A percentile compares a stretch with the other conserved stretches of the same genome.
Evolutionary conservation across 2,888 invertebrate genomes (phyloP).

Genomic region (Rhingia campestris): DNA sequence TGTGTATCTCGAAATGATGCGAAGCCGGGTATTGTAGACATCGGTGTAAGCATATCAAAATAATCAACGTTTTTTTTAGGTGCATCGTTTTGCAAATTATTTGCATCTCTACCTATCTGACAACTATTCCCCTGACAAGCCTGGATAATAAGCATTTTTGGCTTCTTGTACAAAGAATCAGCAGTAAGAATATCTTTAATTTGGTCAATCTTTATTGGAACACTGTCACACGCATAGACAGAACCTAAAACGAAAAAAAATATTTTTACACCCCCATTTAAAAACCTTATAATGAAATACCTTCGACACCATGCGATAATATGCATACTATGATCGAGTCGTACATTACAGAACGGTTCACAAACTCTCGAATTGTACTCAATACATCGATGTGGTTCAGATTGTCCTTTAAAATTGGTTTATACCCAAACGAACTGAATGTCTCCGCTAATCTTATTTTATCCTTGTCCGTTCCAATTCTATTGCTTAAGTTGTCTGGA

Average conservation of each 20-base stretch:
- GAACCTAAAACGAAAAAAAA: conserved; percentile 78
- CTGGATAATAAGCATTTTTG: conserved; percentile 85
- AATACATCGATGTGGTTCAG: conserved; percentile 78
- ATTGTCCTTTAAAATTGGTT: conserved; percentile 76
- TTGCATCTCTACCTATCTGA: conserved; percentile 8
- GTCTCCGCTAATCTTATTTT: conserved; percentile 75
- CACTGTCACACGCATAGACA: conserved; percentile 84
- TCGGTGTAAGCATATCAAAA: conserved; percentile 79
- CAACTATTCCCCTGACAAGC: conserved; percentile 84
- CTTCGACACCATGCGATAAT: conserved; percentile 81
- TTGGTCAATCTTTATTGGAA: conserved; percentile 82
- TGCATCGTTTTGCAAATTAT: conserved; percentile 63
- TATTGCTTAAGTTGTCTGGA: conserved; percentile 75
- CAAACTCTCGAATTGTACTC: conserved; percentile 76
- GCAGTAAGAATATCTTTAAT: conserved; percentile 83
- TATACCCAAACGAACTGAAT: conserved; percentile 79
- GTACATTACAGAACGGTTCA: conserved; percentile 76
- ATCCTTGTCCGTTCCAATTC: conserved; percentile 80
- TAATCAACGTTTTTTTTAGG: conserved; percentile 53
- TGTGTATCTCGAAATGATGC: conserved; percentile 79
- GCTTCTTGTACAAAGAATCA: conserved; percentile 82
- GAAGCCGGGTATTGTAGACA: conserved; percentile 81
- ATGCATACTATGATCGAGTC: conserved; percentile 81
- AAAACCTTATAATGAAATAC: conserved; percentile 53
- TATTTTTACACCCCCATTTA: not conserved